phyloP scores from a whole-genome alignment of 2,113 vertebrate genomes.

The Pitta sordida region DNA sequence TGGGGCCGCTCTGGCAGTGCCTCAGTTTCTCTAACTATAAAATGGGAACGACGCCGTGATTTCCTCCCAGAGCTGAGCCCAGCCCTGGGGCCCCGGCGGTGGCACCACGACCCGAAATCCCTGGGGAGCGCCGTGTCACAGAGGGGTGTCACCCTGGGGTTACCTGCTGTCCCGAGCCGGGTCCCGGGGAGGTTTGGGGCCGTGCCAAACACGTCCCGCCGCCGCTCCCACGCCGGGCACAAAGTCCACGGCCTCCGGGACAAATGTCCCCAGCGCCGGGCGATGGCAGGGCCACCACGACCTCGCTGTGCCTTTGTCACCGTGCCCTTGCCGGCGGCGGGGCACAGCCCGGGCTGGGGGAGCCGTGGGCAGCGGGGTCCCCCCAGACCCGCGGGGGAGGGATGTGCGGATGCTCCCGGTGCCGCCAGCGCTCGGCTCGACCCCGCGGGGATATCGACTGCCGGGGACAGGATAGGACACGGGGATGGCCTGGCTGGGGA shows the following conservation, averaged over 20 bases:
- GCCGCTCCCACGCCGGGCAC: background rate
- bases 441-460: constrained; percentile 27
- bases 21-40: background rate
- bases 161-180: background rate
- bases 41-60: fast-evolving
- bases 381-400: fast-evolving
- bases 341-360: background rate
- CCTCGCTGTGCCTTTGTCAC: background rate
- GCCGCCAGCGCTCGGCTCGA: background rate
- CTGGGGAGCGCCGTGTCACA: fast-evolving
- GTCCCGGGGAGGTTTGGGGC: background rate
- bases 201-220: background rate
- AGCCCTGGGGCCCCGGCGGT: fast-evolving
- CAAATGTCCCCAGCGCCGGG: background rate
- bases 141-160: background rate
- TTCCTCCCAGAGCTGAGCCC: background rate
- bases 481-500: background rate
- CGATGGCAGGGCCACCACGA: background rate
- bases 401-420: background rate
- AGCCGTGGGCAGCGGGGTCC: background rate
- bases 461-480: background rate
- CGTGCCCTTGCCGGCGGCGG: background rate
- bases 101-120: fast-evolving
- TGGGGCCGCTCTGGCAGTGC: fast-evolving
- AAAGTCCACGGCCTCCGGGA: background rate